Evolutionary conservation across 35 echinoderm and acorn worm genomes (phyloP).

Genomic region (Lytechinus pictus): DNA sequence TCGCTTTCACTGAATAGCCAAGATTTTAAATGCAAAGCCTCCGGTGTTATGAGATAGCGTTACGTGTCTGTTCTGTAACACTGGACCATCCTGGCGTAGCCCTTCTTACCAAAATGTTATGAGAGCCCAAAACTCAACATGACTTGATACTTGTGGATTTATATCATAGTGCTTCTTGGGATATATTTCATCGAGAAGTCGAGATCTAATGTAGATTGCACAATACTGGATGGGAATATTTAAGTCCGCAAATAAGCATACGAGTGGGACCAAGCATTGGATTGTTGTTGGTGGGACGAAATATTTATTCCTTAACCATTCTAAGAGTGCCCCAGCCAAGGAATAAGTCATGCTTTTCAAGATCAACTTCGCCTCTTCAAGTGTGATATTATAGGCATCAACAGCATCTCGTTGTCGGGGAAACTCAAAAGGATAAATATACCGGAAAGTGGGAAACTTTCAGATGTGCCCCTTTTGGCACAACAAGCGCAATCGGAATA

Average conservation of each 20-base stretch:
- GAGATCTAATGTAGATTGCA: neutral
- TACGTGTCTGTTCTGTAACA: neutral
- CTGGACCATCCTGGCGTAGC: neutral
- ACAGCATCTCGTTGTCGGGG: neutral
- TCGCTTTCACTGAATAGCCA: conserved; percentile 26
- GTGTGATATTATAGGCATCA: neutral
- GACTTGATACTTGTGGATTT: neutral
- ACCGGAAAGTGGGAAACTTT: neutral
- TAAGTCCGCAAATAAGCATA: neutral
- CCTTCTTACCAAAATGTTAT: neutral
- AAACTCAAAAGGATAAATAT: neutral
- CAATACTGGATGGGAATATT: neutral
- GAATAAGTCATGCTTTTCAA: neutral
- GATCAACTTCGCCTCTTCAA: neutral
- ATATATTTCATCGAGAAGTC: neutral
- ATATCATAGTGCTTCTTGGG: neutral
- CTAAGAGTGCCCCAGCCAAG: neutral
- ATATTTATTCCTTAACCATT: neutral
- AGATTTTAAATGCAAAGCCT: neutral
- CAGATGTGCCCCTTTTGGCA: neutral
- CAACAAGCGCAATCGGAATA: neutral
- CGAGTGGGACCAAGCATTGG: neutral
- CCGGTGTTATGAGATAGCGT: conserved; percentile 34
- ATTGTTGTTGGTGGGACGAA: neutral
- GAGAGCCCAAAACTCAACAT: neutral